Evolutionary conservation across 1,140 invertebrate species (phyloP).

Genomic region (Lasioglossum baleicum): DNA sequence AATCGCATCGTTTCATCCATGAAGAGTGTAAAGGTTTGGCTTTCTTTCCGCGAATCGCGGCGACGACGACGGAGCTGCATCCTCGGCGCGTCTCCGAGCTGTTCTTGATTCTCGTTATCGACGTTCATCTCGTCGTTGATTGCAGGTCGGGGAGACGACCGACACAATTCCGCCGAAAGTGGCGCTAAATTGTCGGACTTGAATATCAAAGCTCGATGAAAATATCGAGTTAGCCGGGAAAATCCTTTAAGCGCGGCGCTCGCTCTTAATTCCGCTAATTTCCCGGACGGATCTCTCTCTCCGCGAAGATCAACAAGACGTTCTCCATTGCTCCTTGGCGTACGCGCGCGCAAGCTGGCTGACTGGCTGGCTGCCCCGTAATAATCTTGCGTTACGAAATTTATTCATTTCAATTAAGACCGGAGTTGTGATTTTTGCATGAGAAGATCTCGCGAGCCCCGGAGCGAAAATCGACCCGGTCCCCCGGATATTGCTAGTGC

Average conservation of each 20-base stretch:
- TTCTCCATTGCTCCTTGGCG: neutral
- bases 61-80: too few species aligned
- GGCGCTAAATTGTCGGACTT: neutral
- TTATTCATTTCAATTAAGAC: constrained; percentile 2
- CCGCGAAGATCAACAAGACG: neutral
- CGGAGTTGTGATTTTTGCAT: neutral
- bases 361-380: neutral
- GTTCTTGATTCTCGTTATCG: neutral
- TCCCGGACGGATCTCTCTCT: neutral
- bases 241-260: neutral
- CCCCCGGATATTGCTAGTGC: neutral
- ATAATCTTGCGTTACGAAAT: neutral
- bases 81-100: too few species aligned
- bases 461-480: neutral
- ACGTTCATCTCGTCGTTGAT: neutral
- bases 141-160: neutral
- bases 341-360: too few species aligned
- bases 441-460: neutral
- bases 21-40: too few species aligned
- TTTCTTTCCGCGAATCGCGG: too few species aligned
- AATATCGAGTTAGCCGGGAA: neutral
- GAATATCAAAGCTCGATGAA: neutral
- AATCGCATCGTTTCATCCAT: too few species aligned
- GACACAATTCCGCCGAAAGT: neutral
- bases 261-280: neutral